Percentiles rank a stretch among this genome's conserved stretches.
Evolutionary conservation across 2,113 vertebrate genomes (phyloP).

Genomic region (Albula goreensis): DNA sequence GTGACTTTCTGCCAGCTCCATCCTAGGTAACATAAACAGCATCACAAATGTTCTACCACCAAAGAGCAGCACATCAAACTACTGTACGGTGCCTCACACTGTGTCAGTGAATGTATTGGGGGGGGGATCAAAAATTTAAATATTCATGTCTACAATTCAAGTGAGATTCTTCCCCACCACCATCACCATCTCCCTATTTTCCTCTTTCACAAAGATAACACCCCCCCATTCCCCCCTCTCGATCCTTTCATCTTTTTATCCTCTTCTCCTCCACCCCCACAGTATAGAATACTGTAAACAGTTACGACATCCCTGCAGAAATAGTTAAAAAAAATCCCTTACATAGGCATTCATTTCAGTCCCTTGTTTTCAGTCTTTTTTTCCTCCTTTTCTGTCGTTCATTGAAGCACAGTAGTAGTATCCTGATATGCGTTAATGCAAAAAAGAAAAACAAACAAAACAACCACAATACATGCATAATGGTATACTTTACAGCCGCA

Average conservation of each 20-base stretch:
- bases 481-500: neutral
- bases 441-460: neutral
- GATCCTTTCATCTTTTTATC: no score
- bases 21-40: slow-evolving; percentile 47
- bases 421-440: neutral
- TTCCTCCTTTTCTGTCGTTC: neutral
- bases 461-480: neutral
- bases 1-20: slow-evolving; percentile 25
- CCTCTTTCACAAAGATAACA: slow-evolving; percentile 15
- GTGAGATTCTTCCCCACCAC: slow-evolving; percentile 1
- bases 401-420: neutral
- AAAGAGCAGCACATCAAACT: slow-evolving; percentile 37
- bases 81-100: slow-evolving; percentile 34
- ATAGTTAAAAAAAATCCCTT: neutral
- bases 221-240: no score
- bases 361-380: neutral
- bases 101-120: slow-evolving; percentile 10
- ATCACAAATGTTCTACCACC: slow-evolving; percentile 35
- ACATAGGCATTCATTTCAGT: neutral
- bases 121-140: slow-evolving; percentile 23
- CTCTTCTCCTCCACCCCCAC: no score
- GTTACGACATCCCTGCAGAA: neutral
- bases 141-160: slow-evolving; percentile 31
- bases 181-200: neutral
- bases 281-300: no score